Base-by-base conservation (phyloP, 2,797 vertebrate species). In the Valencia hispanica region DNA sequence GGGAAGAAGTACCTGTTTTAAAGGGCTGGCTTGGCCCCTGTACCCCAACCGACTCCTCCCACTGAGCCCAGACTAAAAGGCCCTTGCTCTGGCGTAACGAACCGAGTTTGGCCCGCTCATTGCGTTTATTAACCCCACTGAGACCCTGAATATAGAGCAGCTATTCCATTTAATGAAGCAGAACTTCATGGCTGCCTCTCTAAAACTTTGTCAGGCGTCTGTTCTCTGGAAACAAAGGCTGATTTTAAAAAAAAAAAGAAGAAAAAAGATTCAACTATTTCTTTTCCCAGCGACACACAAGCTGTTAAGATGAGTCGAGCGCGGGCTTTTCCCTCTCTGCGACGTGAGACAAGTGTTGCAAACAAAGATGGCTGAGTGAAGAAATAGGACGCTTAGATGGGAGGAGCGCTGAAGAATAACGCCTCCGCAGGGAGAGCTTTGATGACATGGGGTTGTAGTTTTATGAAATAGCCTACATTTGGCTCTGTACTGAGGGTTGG, bases 141-240 rank as follows among this genome's bases (percentile, higher is more conserved):
- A 94, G 93, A 90, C 92, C 90, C 89, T 94, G 93, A 94, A 94
- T 94, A 93, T 92, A 92, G 92, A 94, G 79, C 94, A 94, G 92
- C 91, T 83, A 90, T 93, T 94, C 89, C 86, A 87, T 92, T 90
- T 94, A 94, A 94, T 93, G 93, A 94, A 90, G 94, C 91, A 93
- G 91, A 94, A 93, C 91, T 94, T 93, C 89, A 90, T 84, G 91
- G 89, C 87, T 92, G 90, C 92, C 85, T 92, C 91, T 80, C 85
- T 88, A 91, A 92, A 94, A 94, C 92, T 93, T 93, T 93, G 89
- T 91, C 89, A 90, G 91, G 89, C 93, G 91, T 93, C 93, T 94
- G 91, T 94, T 93, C 91, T 94, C 87, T 89, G 88, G 90, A 90
- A 94, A 92, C 91, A 94, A 94, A 94, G 91, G 73, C 87, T 70